Base-by-base conservation (phyloP, 2,888 invertebrate genomes). In the Yponomeuta cagnagella region DNA sequence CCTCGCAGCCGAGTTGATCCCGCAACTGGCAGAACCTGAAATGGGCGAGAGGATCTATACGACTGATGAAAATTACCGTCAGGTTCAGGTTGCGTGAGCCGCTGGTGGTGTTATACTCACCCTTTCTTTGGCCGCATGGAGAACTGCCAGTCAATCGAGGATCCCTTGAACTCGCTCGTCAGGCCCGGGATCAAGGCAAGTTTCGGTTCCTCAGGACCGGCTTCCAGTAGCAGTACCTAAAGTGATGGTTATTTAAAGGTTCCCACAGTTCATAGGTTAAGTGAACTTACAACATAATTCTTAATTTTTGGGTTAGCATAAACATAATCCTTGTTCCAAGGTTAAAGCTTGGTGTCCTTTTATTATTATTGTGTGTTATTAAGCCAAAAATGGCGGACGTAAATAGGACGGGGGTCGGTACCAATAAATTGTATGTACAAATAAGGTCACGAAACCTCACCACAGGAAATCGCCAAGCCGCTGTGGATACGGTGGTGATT, bases 21-120 rank as follows among this genome's bases (percentile, higher is more conserved):
- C 85, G 87, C 76, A 87, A 86, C 75, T 87, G 87, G 74, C 91
- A 92, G 76, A 92, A 91, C 74, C 91, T 91, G 79, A 74, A 87
- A 71, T 9, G 74, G 76, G 12, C 15, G 52, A 72, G 77, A 74
- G 69, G 37, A 77, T 77, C 80, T 82, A 77, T 76, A 78, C 75
- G 71, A 77, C 79, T 80, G 74, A 77, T 81, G 75, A 79, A 75
- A 77, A 78, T 76, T 74, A 70, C 33, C 48, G 64, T 48, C 48
- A 48, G 9, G 67, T 30, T 33, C 30, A 63, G 2, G 30, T 48
- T 10, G 12, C 30, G 10, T 70, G 12, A 8, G 9, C 64, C 64
- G 48, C 2, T 23, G 10, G 8, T 15, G 64, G 2, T 23, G 1
- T 63, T 67, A 73, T 71, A 72, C 82, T 80, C 78, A 91, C 91